Evolutionary conservation across 2,113 vertebrate species (phyloP).

Genomic region (Zosterops lateralis): DNA sequence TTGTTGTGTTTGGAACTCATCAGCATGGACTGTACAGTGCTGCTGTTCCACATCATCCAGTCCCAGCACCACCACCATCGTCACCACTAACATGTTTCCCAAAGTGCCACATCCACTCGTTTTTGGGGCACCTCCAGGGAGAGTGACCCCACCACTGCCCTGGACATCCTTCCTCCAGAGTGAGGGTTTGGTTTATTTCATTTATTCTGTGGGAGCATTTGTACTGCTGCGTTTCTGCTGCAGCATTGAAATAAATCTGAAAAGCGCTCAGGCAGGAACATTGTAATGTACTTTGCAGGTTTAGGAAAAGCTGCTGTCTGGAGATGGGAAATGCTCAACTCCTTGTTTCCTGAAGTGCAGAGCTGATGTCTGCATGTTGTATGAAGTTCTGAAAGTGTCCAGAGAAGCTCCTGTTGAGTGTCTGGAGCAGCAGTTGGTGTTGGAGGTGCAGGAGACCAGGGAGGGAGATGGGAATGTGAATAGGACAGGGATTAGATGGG

Average conservation of each 20-base stretch:
- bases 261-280: slow-evolving; percentile 2
- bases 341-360: slow-evolving; percentile 38
- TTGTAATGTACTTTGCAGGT: not conserved
- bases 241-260: not conserved
- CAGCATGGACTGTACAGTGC: rapidly evolving
- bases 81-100: rapidly evolving
- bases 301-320: slow-evolving; percentile 6
- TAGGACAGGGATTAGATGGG: not conserved
- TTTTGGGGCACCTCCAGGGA: no score
- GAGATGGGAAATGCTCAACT: slow-evolving; percentile 15
- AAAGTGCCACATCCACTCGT: rapidly evolving
- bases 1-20: rapidly evolving
- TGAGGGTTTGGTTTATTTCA: not conserved
- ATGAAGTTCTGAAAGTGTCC: slow-evolving; percentile 28
- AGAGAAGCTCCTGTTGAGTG: slow-evolving; percentile 13
- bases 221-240: not conserved
- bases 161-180: not conserved
- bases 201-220: not conserved
- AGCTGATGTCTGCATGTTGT: slow-evolving; percentile 13
- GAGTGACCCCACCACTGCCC: not conserved
- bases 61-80: rapidly evolving
- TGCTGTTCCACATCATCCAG: not conserved
- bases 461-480: not conserved
- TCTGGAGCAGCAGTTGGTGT: not conserved
- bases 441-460: not conserved